A percentile compares a stretch with the other conserved stretches of the same genome.
Evolutionary conservation across 2,113 vertebrate genomes (phyloP).

Genomic region (Pseudopipra pipra): DNA sequence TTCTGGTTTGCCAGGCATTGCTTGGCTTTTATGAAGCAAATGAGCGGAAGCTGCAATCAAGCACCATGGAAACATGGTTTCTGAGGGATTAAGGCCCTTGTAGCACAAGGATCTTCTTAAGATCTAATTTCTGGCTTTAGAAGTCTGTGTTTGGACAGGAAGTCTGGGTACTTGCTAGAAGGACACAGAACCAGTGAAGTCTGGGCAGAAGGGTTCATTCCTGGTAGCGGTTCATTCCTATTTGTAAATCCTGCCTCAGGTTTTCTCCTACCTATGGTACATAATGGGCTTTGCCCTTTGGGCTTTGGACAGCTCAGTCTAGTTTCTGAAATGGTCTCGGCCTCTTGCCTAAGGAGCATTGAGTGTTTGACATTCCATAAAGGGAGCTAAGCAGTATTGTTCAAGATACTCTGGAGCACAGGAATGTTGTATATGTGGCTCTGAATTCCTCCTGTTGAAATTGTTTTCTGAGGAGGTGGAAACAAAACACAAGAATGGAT

Average conservation of each 20-base stretch:
- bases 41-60: fast-evolving
- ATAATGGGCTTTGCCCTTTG: neutral
- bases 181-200: neutral
- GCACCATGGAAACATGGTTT: neutral
- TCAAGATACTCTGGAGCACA: neutral
- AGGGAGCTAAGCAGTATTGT: neutral
- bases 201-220: neutral
- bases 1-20: neutral
- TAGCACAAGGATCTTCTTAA: neutral
- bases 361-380: neutral
- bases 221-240: fast-evolving
- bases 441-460: neutral
- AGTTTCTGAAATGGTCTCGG: neutral
- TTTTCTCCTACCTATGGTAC: neutral
- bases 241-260: neutral
- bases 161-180: neutral
- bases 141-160: neutral
- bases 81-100: neutral
- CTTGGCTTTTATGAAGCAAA: neutral
- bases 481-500: neutral
- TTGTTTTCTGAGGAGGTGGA: neutral
- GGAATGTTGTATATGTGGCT: neutral
- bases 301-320: neutral
- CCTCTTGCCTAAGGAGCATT: neutral
- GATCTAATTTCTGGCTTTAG: neutral